Base-by-base conservation (phyloP, 1,140 invertebrate genomes). In the Euborellia annulipes region DNA sequence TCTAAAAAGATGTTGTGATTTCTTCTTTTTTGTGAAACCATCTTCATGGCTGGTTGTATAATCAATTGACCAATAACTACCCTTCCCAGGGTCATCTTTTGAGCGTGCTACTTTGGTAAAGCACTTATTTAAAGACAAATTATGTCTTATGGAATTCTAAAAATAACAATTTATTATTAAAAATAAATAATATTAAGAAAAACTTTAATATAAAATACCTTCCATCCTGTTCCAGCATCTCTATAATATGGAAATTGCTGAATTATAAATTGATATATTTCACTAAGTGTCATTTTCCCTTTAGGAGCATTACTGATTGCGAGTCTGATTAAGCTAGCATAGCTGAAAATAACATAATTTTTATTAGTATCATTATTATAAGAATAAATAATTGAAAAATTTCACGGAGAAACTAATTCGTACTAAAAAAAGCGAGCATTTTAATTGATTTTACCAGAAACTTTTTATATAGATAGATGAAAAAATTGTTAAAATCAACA, bases 261-360 rank as follows among this genome's bases (percentile, higher is more conserved):
- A 39, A 74, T 76, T 41, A 83, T 82, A 68, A 79, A 83, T 58
- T 76, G 76, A 55, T 82, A 82, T 41, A 82, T 82, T 57, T 78
- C 73, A 38, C 78, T 78, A 14, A 83, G 61, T 2, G 79, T 82
- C 71, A 82, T 82, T 62, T 82, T 82, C 43, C 75, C 72, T 52
- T 76, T 75, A 40, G 68, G 62, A 14, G 75, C 74, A 63, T 76
- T 81, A 59, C 75, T 80, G 50, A 82, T 81, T 8, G 79, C 79
- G 54, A 79, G 65, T 49, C 74, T 68, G 49, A 82, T 82, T 56
- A 82, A 68, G 52, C 73, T 79, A 32, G 78, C 78, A 59, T 82
- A 82, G 54, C 77, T 80, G 62, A 18, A 61, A 65, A 43, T 18
- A 41, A 51, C 52, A n/a, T n/a, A n/a, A n/a, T n/a, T n/a, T n/a